Conservation (phyloP, 2,113 vertebrate species). For the Lucifuga dentata region DNA sequence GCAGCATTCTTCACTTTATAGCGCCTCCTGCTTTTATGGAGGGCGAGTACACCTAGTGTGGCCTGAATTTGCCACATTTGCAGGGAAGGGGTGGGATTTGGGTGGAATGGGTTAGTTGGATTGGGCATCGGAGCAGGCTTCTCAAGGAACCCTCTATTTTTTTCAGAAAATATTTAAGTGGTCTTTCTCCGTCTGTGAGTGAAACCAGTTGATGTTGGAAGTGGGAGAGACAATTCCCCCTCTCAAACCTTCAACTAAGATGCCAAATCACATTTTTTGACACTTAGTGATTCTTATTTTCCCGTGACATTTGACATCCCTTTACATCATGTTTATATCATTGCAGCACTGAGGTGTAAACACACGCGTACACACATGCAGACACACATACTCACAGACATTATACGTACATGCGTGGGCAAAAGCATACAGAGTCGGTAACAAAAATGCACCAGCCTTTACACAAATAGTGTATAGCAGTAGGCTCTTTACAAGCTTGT, state of each 20-base stretch:
- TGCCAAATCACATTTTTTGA: conserved; percentile 90
- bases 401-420: neutral
- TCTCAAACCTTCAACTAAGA: conserved; percentile 88
- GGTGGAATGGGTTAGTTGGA: conserved; percentile 64
- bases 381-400: conserved; percentile 20
- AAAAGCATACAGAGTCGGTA: conserved; percentile 25
- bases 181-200: conserved; percentile 85
- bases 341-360: conserved; percentile 59
- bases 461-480: conserved; percentile 41
- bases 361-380: conserved; percentile 23
- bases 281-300: conserved; percentile 90
- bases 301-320: conserved; percentile 84
- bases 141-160: conserved; percentile 87
- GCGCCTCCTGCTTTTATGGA: conserved; percentile 89
- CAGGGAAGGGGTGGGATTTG: conserved; percentile 63
- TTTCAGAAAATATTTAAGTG: conserved; percentile 93
- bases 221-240: conserved; percentile 83
- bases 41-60: conserved; percentile 81
- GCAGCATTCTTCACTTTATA: conserved; percentile 95
- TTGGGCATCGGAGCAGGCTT: conserved; percentile 82
- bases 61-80: conserved; percentile 77
- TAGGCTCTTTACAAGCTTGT: conserved; percentile 48
- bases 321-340: conserved; percentile 69
- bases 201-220: conserved; percentile 85
- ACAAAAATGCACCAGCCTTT: conserved; percentile 11